A percentile compares a stretch with the other conserved stretches of the same genome.
Evolutionary conservation across 2,113 vertebrate species (phyloP).

Genomic region (Nerophis lumbriciformis): DNA sequence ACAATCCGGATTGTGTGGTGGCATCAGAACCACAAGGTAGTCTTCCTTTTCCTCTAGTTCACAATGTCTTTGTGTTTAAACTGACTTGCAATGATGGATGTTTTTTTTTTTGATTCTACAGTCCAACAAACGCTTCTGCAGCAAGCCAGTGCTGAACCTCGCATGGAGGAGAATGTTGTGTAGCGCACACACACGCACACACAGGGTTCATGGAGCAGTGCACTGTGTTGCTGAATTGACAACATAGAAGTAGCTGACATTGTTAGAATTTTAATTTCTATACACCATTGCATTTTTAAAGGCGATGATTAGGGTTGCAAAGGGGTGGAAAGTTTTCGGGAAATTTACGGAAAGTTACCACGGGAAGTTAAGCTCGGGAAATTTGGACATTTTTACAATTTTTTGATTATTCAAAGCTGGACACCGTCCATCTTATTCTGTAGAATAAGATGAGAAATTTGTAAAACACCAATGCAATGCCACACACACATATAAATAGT

Average conservation of each 20-base stretch:
- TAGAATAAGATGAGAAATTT: too few species aligned
- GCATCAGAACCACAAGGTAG: conserved; percentile 89
- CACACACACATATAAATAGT: too few species aligned
- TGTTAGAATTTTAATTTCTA: not conserved
- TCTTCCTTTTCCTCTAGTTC: not conserved
- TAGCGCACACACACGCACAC: conserved; percentile 24
- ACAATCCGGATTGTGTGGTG: conserved; percentile 83
- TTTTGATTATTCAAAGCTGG: too few species aligned
- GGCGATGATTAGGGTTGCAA: not conserved
- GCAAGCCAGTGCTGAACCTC: conserved; percentile 72
- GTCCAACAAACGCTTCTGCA: conserved; percentile 81
- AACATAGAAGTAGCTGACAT: too few species aligned
- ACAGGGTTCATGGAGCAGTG: too few species aligned
- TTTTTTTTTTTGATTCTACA: conserved; percentile 21
- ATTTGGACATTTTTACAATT: too few species aligned
- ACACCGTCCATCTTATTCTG: too few species aligned
- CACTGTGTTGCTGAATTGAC: too few species aligned
- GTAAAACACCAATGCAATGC: too few species aligned
- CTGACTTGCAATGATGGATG: not conserved
- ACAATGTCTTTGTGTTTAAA: not conserved
- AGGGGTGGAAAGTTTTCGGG: too few species aligned
- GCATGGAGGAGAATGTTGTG: conserved; percentile 63
- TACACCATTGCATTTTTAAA: not conserved
- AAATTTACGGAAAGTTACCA: too few species aligned
- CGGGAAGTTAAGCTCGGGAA: too few species aligned